A percentile compares a stretch with the other conserved stretches of the same genome.
Evolutionary conservation across 2,888 invertebrate genomes (phyloP).

Genomic region (Polymixis lichenea): DNA sequence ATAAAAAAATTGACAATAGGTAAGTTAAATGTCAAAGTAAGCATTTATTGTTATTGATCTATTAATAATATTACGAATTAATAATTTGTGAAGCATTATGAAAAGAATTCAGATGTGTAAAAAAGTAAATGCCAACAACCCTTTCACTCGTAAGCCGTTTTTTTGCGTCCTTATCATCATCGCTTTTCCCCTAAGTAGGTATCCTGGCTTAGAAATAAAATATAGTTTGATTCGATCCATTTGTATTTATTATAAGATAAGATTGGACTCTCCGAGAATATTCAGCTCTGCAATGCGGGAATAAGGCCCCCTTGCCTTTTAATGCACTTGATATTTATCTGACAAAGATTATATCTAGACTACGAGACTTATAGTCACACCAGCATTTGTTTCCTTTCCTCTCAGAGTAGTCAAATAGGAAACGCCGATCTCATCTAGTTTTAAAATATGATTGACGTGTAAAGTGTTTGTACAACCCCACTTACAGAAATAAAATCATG

Average conservation of each 20-base stretch:
- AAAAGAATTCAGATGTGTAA: constrained; percentile 64
- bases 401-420: too few relatives aligned
- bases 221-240: background rate
- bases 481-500: too few relatives aligned
- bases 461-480: too few relatives aligned
- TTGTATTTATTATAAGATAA: background rate
- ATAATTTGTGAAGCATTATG: constrained; percentile 57
- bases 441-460: too few relatives aligned
- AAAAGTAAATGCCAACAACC: constrained; percentile 69
- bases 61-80: constrained; percentile 1
- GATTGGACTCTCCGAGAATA: background rate
- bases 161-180: constrained; percentile 21
- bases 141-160: constrained; percentile 64
- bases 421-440: too few relatives aligned
- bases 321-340: background rate
- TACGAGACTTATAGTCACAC: too few relatives aligned
- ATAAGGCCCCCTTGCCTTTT: background rate
- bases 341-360: too few relatives aligned
- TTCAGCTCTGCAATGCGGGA: background rate
- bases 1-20: constrained; percentile 48
- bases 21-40: constrained; percentile 52
- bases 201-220: background rate
- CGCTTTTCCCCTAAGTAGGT: background rate
- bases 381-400: too few relatives aligned
- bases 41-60: constrained; percentile 34